Evolutionary conservation across 2,113 vertebrate genomes (phyloP), one percentile per base, ranked within the genome.

Genomic region (Thalassarche chlororhynchos): DNA sequence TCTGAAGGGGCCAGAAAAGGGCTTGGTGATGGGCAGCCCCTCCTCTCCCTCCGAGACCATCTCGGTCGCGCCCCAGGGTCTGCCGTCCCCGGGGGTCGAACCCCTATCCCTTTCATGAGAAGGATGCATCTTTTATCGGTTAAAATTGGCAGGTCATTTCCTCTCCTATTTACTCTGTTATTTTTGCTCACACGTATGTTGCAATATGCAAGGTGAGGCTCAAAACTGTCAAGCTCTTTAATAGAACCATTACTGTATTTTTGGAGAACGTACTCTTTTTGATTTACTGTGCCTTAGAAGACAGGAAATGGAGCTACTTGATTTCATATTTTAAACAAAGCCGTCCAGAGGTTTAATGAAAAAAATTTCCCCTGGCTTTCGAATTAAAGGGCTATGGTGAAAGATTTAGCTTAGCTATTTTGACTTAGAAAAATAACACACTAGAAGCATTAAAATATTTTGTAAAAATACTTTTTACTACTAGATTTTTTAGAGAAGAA

Each of bases 231-330:
- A 95, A 88, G 87, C 29, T 72, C 84, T 93, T 85, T 95, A 96
- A 96, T 96, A 91, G 95, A 96, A 97, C 89, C 94, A 62, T 96
- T 96, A 93, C 91, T 93, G 78, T 93, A 80, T 93, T 97, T 96
- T 93, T 96, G 93, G 96, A 97, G 84, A 85, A 91, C 8, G 2
- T 62, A 62, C 75, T 74, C 72, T 14, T 83, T 94, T 96, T 97
- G 95, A 97, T 97, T 97, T 96, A 97, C 87, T 95, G 95, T 95
- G 93, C 95, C 89, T 97, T 84, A 96, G 95, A 97, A 97, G 97
- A 96, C 97, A 97, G 97, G 97, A 97, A 97, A 97, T 97, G 96
- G 97, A 97, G 95, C 97, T 97, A 97, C 97, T 97, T 97, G 97
- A 97, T 97, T 97, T 97, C 95, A 88, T 95, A 96, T 96, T 97